Evolutionary conservation across 2,888 invertebrate genomes (phyloP).

Genomic region (Caenorhabditis afra): DNA sequence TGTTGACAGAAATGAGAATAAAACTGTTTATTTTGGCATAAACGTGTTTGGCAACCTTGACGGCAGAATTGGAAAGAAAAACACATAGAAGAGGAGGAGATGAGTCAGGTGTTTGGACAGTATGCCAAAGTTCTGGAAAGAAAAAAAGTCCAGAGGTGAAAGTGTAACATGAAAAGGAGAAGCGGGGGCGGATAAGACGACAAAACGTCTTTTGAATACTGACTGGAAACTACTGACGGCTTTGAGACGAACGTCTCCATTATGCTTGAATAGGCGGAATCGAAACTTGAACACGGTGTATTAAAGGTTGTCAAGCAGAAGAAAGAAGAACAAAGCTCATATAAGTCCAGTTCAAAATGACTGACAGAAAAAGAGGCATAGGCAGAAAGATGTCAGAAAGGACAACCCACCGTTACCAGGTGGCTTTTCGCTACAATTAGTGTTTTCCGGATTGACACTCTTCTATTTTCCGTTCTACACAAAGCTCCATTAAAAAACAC

Average conservation of each 20-base stretch:
- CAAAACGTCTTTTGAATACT: neutral
- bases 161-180: slow-evolving; percentile 23
- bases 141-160: slow-evolving; percentile 9
- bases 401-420: too few species aligned
- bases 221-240: slow-evolving; percentile 8
- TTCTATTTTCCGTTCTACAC: too few species aligned
- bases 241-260: slow-evolving; percentile 44
- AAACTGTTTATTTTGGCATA: slow-evolving; percentile 60
- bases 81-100: slow-evolving; percentile 24
- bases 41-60: slow-evolving; percentile 59
- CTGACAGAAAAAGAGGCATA: slow-evolving; percentile 1
- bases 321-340: slow-evolving; percentile 24
- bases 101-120: slow-evolving; percentile 53
- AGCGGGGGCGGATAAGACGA: neutral
- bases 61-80: slow-evolving; percentile 41
- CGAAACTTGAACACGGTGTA: slow-evolving; percentile 38
- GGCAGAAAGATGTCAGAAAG: slow-evolving; percentile 7
- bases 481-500: too few species aligned
- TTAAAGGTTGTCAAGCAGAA: slow-evolving; percentile 35
- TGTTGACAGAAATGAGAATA: slow-evolving; percentile 47
- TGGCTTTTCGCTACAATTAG: too few species aligned
- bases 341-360: slow-evolving; percentile 8
- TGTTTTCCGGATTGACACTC: too few species aligned
- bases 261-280: slow-evolving; percentile 37
- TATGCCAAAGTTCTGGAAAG: slow-evolving; percentile 15